Percentiles rank a stretch among this genome's conserved stretches.
phyloP scores from a whole-genome alignment of 1,140 invertebrate species.

The Drosophila sulfurigaster region DNA sequence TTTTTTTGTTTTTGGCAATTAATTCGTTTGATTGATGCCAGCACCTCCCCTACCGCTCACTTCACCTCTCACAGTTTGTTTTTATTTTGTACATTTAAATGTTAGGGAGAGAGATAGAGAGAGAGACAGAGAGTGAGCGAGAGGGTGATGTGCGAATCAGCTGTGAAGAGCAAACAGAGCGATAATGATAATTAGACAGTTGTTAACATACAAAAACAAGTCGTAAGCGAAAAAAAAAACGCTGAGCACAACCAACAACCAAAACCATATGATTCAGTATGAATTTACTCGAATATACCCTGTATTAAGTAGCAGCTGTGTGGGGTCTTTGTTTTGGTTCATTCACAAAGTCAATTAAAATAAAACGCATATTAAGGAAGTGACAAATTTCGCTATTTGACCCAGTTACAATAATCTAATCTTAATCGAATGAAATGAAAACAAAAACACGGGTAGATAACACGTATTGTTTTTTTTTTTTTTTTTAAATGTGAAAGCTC shows the following conservation, averaged over 20 bases:
- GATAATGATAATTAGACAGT: slow-evolving; percentile 67
- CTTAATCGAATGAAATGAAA: neutral
- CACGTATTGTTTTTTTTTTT: too few species aligned
- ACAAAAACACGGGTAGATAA: too few species aligned
- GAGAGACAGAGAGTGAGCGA: neutral
- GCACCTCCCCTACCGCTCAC: too few species aligned
- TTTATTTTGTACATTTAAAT: slow-evolving; percentile 7
- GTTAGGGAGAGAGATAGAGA: neutral
- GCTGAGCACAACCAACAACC: slow-evolving; percentile 14
- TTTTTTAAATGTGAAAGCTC: neutral
- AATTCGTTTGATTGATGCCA: slow-evolving; percentile 9
- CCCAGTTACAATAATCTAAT: slow-evolving; percentile 41
- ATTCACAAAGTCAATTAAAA: slow-evolving; percentile 2
- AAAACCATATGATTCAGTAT: slow-evolving; percentile 21
- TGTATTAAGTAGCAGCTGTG: neutral
- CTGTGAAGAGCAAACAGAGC: slow-evolving; percentile 30
- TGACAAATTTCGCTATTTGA: slow-evolving; percentile 36
- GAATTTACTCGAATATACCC: slow-evolving; percentile 12
- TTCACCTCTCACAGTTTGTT: neutral
- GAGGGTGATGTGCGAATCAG: slow-evolving; percentile 42
- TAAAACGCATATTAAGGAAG: slow-evolving; percentile 21
- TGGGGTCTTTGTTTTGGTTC: slow-evolving; percentile 9
- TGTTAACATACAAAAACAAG: slow-evolving; percentile 53
- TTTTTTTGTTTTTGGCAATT: slow-evolving; percentile 10
- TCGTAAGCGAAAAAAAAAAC: slow-evolving; percentile 44